Evolutionary conservation across 2,888 invertebrate genomes (phyloP), one percentile per base, ranked within the genome.

Genomic region (Exocentrus adspersus): DNA sequence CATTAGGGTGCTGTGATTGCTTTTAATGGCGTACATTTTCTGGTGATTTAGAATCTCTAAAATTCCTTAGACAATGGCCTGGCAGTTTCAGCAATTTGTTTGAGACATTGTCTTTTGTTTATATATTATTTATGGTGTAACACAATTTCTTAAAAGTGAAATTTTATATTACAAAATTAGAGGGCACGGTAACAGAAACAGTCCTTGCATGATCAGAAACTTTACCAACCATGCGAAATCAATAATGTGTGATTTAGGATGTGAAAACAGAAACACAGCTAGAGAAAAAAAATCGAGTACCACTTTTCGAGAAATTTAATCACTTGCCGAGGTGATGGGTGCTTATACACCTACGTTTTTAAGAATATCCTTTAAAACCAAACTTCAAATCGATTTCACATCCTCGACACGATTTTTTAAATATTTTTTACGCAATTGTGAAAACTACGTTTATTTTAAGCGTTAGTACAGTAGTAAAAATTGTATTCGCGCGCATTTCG

Each of bases 61-160:
- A 46, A 21, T 28, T 28, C 4, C 14, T 37, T 14, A 30, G 30
- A 28, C 50, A 50, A 50, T 50, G 9, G 30, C 2, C 9, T n/a
- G 30, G 50, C 19, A 30, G 28, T 50, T 50, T 50, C 17, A 28
- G 28, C 50, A 50, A 50, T 28, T 28, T 16, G 16, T 30, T 30
- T 30, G 50, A 30, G 28, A 50, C 50, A 50, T 30, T 50, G 50
- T 30, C 50, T 50, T 50, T 50, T 50, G 50, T 50, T 50, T 50
- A 50, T 50, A 28, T 50, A 30, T 50, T 50, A 50, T 50, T 50
- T 50, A 50, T 50, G 28, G 50, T 50, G 50, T n/a, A 50, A 50
- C 14, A 50, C 14, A 50, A 37, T 52, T 45, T 60, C 32, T 41
- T 42, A 28, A 46, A 58, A 58, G 58, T 58, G 58, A 58, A 58